Base-by-base conservation (phyloP, 2,888 invertebrate species). In the Acleris emargana region DNA sequence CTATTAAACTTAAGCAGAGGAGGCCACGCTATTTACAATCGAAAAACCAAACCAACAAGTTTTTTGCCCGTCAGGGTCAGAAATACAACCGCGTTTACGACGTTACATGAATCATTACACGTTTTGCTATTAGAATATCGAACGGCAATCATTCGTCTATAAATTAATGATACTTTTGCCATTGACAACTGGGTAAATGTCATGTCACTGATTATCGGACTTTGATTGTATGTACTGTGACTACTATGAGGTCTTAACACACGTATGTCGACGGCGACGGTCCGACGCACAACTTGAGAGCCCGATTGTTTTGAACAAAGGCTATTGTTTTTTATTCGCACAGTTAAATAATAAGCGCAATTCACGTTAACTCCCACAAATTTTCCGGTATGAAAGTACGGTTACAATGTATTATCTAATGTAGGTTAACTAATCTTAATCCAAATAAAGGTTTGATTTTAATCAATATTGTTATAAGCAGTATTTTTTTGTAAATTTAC, bases 271-370 rank as follows among this genome's bases (percentile, higher is more conserved):
- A 52, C 57, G 61, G 70, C 79, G 81, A 72, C 80, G 82, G 82
- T 81, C 81, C 81, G 77, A 77, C 73, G 78, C 85, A 87, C 85
- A 88, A 84, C 79, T 85, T 82, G 78, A 81, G 79, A 75, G 75
- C 75, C 70, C 78, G 75, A 84, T 83, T 86, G 81, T 80, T 82
- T 76, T 78, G 79, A 89, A 90, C 90, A 91, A 88, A 89, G 86
- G 82, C 89, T 75, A 89, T 90, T 91, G 90, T 90, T 88, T 83
- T 86, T 87, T 80, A 82, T 87, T 87, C 87, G 81, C 87, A 83
- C 76, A 82, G 79, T 79, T 79, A 78, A 77, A 74, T 79, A 77
- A 79, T 78, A 64, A 50, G 54, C 76, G 73, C 76, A 72, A 68
- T 64, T 72, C 69, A 72, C 73, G 76, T 76, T 74, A 70, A 75